Evolutionary conservation across 2,888 invertebrate genomes (phyloP), one percentile per base, ranked within the genome.

Genomic region (Deilephila porcellus): DNA sequence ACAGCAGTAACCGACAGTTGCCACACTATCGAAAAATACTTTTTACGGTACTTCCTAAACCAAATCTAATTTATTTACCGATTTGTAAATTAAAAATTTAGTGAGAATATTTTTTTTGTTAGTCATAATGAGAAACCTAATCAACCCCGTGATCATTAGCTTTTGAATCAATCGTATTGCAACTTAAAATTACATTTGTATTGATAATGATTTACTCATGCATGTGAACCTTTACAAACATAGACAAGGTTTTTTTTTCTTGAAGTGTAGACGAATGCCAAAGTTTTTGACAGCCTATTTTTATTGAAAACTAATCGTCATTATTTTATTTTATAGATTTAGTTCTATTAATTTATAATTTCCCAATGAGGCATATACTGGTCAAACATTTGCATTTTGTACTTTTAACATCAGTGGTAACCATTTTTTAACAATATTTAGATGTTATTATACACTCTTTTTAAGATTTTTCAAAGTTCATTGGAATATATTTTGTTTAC

Each of bases 1-100:
- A 91, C 93, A 93, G 79, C 79, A 78, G 60, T 79, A 81, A 84
- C 64, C 77, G 86, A 75, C 86, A 82, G 82, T 93, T 91, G 88
- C 93, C 88, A 93, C 7, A 45, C 5, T 62, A 5, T 6, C 0
- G 25, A 63, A 45, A 71, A 56, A 72, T 32, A 59, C n/a, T n/a
- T 25, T n/a, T 70, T 25, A 7, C 1, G 32, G 7, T 0, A 7
- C 53, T 32, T 19, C 6, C 19, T 1, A 32, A 32, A 56, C n/a
- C 59, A 29, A 60, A 29, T 17, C 60, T 7, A 32, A 7, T 11
- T 32, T 60, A 14, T 25, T 25, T 14, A 4, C 11, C 17, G 60
- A 29, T 60, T 60, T 60, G 5, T 60, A 29, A 60, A 60, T 60
- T 29, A 60, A 60, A 32, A 60, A 11, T 17, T 4, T 4, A 17